Evolutionary conservation across 2,113 vertebrate genomes (phyloP).

Genomic region (Calypte anna): DNA sequence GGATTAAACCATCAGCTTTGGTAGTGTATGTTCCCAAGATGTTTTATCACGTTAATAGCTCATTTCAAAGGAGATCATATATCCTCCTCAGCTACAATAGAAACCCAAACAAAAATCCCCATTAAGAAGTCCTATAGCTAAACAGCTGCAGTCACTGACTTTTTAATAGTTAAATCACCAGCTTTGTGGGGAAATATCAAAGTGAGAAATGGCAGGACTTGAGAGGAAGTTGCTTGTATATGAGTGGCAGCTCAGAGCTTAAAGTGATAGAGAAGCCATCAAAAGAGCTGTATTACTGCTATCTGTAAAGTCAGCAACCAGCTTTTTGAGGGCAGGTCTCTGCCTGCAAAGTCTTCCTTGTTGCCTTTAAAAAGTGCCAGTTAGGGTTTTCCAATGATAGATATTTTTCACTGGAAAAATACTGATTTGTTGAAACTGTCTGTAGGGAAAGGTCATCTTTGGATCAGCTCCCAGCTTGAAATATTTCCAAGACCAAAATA

Average conservation of each 20-base stretch:
- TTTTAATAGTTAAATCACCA: conserved; percentile 25
- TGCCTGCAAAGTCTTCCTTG: conserved; percentile 4
- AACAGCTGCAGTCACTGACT: not conserved
- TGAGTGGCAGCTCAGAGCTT: conserved; percentile 26
- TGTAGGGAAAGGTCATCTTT: conserved; percentile 39
- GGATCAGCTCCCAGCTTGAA: conserved; percentile 23
- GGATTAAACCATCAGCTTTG: conserved; percentile 22
- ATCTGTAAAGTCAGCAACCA: conserved; percentile 20
- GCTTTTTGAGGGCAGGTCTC: not conserved
- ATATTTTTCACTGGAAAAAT: conserved; percentile 25
- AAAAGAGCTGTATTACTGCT: not conserved
- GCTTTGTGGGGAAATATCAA: conserved; percentile 28
- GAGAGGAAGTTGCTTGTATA: conserved; percentile 28
- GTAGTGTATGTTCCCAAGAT: not conserved
- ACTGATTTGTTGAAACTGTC: conserved; percentile 51
- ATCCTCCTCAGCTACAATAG: conserved; percentile 11
- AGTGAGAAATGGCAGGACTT: conserved; percentile 46
- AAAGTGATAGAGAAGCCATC: not conserved
- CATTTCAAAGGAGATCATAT: conserved; percentile 42
- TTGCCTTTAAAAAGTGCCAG: not conserved
- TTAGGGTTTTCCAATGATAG: conserved; percentile 5
- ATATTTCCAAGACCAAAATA: not conserved
- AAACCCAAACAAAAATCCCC: conserved; percentile 16
- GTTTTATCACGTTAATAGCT: conserved; percentile 54
- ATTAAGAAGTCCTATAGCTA: not conserved